phyloP scores from a whole-genome alignment of 2,888 invertebrate species.

The Hesperia comma region DNA sequence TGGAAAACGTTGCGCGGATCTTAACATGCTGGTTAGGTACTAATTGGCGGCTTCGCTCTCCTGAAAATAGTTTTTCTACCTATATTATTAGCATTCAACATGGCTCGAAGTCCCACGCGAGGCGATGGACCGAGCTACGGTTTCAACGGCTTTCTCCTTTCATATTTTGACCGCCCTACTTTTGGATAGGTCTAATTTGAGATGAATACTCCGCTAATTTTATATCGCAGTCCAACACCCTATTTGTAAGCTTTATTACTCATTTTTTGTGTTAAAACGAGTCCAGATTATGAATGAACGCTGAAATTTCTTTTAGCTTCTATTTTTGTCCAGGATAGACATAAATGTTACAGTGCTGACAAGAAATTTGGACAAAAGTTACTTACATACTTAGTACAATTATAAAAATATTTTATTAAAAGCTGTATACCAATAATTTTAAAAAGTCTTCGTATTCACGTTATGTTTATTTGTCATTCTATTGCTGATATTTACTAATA shows the following conservation, averaged over 20 bases:
- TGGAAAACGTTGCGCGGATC: not conserved
- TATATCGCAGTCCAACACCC: not conserved
- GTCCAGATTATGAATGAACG: too few species aligned
- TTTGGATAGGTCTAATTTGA: constrained; percentile 37
- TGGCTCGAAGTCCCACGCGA: constrained; percentile 11
- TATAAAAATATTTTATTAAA: too few species aligned
- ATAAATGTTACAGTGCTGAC: too few species aligned
- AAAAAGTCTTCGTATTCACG: too few species aligned
- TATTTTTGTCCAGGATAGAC: too few species aligned
- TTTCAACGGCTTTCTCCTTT: constrained; percentile 34
- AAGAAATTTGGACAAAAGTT: too few species aligned
- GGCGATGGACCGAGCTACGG: constrained; percentile 6
- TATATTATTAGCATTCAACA: constrained; percentile 27
- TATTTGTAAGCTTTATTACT: not conserved
- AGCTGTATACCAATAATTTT: too few species aligned
- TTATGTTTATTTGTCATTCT: too few species aligned
- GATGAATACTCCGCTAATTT: constrained; percentile 26
- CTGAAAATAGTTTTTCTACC: constrained; percentile 29
- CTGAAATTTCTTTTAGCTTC: too few species aligned
- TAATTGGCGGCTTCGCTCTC: not conserved
- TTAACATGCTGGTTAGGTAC: not conserved
- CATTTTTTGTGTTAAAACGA: too few species aligned
- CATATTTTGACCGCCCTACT: constrained; percentile 36
- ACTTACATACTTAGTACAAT: too few species aligned
- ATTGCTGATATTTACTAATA: too few species aligned